Percentiles rank a stretch among this genome's conserved stretches.
Evolutionary conservation across 1,140 invertebrate genomes (phyloP).

Genomic region (Protaetia brevitarsis): DNA sequence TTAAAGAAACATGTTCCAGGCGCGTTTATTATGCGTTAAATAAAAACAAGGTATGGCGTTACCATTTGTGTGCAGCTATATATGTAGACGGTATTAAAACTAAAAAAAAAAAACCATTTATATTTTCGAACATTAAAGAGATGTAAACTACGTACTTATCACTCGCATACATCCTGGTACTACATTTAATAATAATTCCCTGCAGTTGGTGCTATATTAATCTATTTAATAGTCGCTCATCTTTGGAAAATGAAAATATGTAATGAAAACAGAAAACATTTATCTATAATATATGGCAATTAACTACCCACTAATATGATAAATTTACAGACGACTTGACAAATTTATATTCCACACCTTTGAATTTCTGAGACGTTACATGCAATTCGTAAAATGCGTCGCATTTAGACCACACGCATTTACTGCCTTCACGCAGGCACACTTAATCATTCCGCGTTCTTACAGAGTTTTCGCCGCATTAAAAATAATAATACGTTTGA

Average conservation of each 20-base stretch:
- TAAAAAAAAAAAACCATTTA: background rate
- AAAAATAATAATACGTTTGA: conserved; percentile 17
- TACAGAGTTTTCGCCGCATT: background rate
- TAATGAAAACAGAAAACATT: conserved; percentile 15
- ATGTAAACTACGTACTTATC: background rate
- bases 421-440: background rate
- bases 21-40: too few species aligned
- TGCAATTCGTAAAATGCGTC: conserved; percentile 14
- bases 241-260: background rate
- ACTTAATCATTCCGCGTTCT: conserved; percentile 5
- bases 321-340: background rate
- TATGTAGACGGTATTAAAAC: too few species aligned
- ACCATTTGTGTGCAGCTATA: too few species aligned
- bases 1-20: too few species aligned
- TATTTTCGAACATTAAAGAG: background rate
- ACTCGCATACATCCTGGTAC: too few species aligned
- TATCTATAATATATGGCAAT: conserved; percentile 1
- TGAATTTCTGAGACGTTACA: conserved; percentile 12
- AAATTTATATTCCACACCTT: conserved; percentile 18
- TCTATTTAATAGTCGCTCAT: conserved; percentile 3
- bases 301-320: conserved; percentile 15
- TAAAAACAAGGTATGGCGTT: too few species aligned
- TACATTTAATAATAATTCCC: background rate
- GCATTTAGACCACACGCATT: conserved; percentile 14
- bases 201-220: conserved; percentile 8